Conservation (phyloP, 2,888 invertebrate genomes). For the Cataglyphis altisquamis region DNA sequence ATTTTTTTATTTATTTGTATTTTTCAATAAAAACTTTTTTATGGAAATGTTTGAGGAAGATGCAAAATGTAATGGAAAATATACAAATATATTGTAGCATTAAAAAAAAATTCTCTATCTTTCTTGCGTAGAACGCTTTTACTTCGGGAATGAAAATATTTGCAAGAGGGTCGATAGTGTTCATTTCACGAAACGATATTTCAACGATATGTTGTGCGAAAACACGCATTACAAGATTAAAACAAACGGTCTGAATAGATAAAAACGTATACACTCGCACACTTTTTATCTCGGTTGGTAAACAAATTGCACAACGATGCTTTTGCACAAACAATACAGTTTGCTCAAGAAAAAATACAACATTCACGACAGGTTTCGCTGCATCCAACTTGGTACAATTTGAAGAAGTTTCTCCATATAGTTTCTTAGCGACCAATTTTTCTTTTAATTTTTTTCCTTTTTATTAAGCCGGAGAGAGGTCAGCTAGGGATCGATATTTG, state of each 20-base stretch:
- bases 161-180: conserved; percentile 14
- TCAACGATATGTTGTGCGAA: conserved; percentile 12
- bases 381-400: not conserved
- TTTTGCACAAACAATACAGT: not conserved
- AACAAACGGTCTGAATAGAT: conserved; percentile 23
- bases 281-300: conserved; percentile 24
- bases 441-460: conserved; percentile 20
- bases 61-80: not conserved
- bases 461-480: conserved; percentile 1
- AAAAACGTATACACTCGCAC: conserved; percentile 15
- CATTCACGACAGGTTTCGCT: not conserved
- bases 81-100: not conserved
- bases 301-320: conserved; percentile 30
- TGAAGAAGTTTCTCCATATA: not conserved
- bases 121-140: not conserved
- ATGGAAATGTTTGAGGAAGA: not conserved
- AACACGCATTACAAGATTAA: conserved; percentile 53
- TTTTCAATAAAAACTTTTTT: not conserved
- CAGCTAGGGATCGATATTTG: conserved; percentile 33
- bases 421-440: conserved; percentile 27
- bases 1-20: not conserved
- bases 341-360: not conserved
- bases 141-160: conserved; percentile 30
- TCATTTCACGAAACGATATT: conserved; percentile 39
- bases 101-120: not conserved